Evolutionary conservation across 2,113 vertebrate genomes (phyloP).

Genomic region (Coptodon bakossiorum): DNA sequence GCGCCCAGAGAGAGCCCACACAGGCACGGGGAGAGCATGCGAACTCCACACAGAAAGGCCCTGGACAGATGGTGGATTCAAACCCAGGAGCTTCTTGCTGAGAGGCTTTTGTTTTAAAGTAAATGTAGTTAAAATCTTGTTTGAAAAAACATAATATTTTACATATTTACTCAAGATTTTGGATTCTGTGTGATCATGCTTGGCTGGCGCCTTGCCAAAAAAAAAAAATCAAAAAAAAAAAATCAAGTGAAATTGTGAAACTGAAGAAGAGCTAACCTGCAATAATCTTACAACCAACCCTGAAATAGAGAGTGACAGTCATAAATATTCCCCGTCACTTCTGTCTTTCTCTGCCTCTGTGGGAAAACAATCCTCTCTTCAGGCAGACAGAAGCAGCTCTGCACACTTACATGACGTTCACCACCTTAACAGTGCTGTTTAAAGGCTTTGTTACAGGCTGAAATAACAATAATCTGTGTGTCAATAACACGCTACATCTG

Average conservation of each 20-base stretch:
- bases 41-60: neutral
- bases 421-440: neutral
- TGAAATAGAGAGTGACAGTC: neutral
- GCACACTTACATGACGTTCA: neutral
- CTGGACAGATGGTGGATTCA: neutral
- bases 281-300: neutral
- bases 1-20: neutral
- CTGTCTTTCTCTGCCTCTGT: neutral
- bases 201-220: neutral
- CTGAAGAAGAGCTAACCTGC: neutral
- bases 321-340: neutral
- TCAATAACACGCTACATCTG: constrained; percentile 30
- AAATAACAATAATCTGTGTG: constrained; percentile 21
- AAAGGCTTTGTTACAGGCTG: neutral
- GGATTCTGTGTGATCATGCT: neutral
- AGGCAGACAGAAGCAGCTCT: neutral
- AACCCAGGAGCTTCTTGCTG: neutral
- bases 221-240: neutral
- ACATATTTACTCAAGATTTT: neutral
- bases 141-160: neutral
- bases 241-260: neutral
- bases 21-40: neutral
- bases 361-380: neutral
- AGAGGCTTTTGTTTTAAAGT: neutral
- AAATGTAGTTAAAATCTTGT: neutral